Percentiles rank a stretch among this genome's conserved stretches.
Evolutionary conservation across 2,888 invertebrate species (phyloP).

Genomic region (Hirudinaria manillensis): DNA sequence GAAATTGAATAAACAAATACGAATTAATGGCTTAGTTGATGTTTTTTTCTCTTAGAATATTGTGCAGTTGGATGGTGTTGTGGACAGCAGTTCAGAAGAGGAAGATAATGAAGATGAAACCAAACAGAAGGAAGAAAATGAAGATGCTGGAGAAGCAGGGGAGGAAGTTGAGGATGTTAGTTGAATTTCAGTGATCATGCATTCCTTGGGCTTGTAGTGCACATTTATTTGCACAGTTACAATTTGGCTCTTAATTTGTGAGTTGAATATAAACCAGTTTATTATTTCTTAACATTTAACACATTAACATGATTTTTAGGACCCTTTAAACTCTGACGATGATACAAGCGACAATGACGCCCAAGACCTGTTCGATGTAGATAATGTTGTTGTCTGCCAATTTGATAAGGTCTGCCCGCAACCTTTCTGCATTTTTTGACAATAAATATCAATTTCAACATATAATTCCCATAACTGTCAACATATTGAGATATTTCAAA

Average conservation of each 20-base stretch:
- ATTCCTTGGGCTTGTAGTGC: not conserved
- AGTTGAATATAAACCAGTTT: not conserved
- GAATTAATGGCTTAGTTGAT: no score
- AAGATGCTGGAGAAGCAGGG: slow-evolving; percentile 64
- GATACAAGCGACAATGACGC: slow-evolving; percentile 78
- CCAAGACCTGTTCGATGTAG: slow-evolving; percentile 93
- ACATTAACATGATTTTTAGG: slow-evolving; percentile 57
- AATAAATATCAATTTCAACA: not conserved
- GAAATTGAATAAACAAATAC: no score
- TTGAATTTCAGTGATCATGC: not conserved
- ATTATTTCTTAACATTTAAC: no score
- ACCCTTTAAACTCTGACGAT: slow-evolving; percentile 93
- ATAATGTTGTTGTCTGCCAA: slow-evolving; percentile 98
- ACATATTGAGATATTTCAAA: not conserved
- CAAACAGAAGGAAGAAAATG: slow-evolving; percentile 63
- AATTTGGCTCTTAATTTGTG: not conserved
- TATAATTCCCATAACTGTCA: no score
- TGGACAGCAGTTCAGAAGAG: slow-evolving; percentile 59
- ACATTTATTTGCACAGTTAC: not conserved
- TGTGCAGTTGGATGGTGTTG: slow-evolving; percentile 54
- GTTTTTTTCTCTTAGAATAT: not conserved
- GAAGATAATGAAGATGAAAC: slow-evolving; percentile 74
- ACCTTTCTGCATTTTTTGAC: slow-evolving; percentile 21
- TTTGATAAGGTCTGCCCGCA: slow-evolving; percentile 79
- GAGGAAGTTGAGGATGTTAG: slow-evolving; percentile 52